These are phyloP conservation scores for Bos javanicus DNA, from an alignment of 2,113 vertebrate genomes.

Conservation along the genomic window DNA sequence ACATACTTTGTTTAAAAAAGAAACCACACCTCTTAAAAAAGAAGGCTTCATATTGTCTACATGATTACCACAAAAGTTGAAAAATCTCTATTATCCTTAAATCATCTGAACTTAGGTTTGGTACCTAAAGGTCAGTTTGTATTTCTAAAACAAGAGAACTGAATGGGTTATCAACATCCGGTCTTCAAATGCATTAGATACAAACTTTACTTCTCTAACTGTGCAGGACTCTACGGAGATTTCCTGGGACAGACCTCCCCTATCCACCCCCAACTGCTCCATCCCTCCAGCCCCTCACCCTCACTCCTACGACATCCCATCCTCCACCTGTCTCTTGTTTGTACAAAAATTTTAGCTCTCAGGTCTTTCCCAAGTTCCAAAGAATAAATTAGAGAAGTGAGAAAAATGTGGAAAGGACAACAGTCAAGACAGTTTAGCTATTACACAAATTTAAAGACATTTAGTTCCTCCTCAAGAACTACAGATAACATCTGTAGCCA, in stretches of 20 bases:
- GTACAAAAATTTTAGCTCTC: background rate
- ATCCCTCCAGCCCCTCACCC: background rate
- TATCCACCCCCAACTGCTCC: background rate
- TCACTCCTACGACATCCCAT: background rate
- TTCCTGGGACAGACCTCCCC: background rate
- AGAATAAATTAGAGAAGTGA: background rate
- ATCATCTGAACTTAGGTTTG: background rate
- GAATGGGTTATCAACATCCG: background rate
- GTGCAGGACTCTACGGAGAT: background rate
- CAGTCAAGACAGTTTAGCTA: background rate
- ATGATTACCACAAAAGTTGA: background rate
- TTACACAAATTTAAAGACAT: background rate
- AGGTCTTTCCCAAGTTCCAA: background rate
- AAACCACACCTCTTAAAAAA: background rate
- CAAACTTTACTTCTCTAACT: background rate
- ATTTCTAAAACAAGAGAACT: background rate
- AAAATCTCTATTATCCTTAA: background rate
- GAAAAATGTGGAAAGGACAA: background rate
- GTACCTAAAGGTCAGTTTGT: background rate
- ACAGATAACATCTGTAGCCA: background rate
- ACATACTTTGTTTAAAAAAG: slow-evolving; percentile 16
- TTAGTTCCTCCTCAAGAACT: background rate
- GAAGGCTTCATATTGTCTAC: background rate
- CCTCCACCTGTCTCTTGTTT: background rate
- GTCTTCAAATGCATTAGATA: background rate